Evolutionary conservation across 2,113 vertebrate genomes (phyloP).

Genomic region (Carettochelys insculpta): DNA sequence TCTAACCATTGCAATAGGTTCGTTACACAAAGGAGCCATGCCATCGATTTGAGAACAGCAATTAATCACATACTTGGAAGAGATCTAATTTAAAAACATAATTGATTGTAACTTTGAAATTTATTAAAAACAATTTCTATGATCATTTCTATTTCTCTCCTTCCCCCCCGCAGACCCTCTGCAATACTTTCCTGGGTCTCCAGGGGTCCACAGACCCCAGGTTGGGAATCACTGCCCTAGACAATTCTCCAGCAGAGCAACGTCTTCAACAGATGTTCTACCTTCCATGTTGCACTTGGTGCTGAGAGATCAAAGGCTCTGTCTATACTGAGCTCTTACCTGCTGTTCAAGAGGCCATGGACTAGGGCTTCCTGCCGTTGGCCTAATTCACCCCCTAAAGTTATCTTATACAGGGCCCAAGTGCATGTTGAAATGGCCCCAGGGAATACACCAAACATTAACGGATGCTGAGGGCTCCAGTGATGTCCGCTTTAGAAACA

Average conservation of each 20-base stretch:
- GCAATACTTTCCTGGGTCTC: no score
- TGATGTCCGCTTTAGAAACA: constrained; percentile 1
- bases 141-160: no score
- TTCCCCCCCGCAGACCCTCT: no score
- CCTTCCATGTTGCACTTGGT: neutral
- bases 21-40: no score
- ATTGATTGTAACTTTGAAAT: no score
- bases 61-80: no score
- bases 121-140: no score
- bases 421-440: neutral
- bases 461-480: neutral
- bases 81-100: no score
- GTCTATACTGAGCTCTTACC: constrained; percentile 13
- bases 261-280: neutral
- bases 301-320: neutral
- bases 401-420: neutral
- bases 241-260: neutral
- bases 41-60: no score
- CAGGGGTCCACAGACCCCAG: no score
- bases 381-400: neutral
- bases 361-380: neutral
- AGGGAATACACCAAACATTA: neutral
- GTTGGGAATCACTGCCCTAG: no score
- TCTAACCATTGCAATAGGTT: no score
- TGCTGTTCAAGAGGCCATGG: neutral